Conservation (phyloP, 2,113 vertebrate genomes). For the Pristiophorus japonicus region DNA sequence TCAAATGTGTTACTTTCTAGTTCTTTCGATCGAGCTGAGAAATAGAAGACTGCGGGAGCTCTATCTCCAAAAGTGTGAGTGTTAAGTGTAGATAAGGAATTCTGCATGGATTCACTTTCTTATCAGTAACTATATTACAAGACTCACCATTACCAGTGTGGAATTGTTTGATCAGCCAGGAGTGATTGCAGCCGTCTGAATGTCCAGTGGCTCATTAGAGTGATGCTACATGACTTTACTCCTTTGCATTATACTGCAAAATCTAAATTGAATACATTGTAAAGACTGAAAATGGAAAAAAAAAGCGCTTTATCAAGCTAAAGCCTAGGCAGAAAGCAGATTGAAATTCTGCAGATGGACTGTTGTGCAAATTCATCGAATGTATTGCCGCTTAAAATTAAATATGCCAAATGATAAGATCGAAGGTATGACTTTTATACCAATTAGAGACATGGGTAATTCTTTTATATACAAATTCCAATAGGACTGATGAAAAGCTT, state of each 20-base stretch:
- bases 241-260: background rate
- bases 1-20: background rate
- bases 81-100: slow-evolving; percentile 31
- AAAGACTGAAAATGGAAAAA: slow-evolving; percentile 6
- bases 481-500: background rate
- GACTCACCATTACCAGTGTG: background rate
- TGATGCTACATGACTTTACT: background rate
- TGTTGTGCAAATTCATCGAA: background rate
- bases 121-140: slow-evolving; percentile 33
- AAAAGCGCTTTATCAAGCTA: background rate
- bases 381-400: background rate
- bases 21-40: background rate
- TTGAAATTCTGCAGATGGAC: slow-evolving; percentile 11
- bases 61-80: background rate
- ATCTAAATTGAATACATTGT: slow-evolving; percentile 32
- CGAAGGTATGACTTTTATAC: background rate
- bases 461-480: background rate
- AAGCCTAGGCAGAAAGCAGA: background rate
- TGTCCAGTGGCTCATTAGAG: slow-evolving; percentile 34
- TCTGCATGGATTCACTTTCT: slow-evolving; percentile 32
- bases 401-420: background rate
- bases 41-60: slow-evolving; percentile 9
- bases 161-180: background rate
- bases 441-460: background rate
- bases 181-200: slow-evolving; percentile 3